Evolutionary conservation across 1,140 invertebrate genomes (phyloP), one percentile per base, ranked within the genome.

Genomic region (Eriosoma lanigerum): DNA sequence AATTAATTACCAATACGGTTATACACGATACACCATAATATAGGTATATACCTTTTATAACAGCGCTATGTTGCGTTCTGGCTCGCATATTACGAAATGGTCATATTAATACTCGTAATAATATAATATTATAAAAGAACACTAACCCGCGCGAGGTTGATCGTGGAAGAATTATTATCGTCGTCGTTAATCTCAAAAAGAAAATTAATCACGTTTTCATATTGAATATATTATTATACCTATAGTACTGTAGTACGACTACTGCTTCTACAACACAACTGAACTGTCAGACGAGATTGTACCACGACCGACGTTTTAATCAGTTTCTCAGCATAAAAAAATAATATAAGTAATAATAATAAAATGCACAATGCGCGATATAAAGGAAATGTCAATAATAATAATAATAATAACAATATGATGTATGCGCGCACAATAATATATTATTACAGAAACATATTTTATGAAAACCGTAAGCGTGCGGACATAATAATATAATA

Each of bases 101-200:
- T 4, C 8, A 38, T 38, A 8, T 3, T 8, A 4, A 38, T 38
- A 38, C 32, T 4, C 8, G 32, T 38, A 38, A 4, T 38, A 4
- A 38, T 38, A 38, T 38, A 38, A 4, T 38, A 38, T 38, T 38
- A 64, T 60, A 17, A 26, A 60, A 60, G 60, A 64, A 64, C 19
- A 38, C 17, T n/a, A 64, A 19, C 29, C 0, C 17, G 19, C 60
- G 12, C 17, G 8, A 19, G 19, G 29, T 64, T 38, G 60, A 19
- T 64, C 60, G 60, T 38, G 60, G 19, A 64, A 64, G 29, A 64
- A 64, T 19, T 62, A 32, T 64, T 64, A 64, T 64, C 60, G 60
- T n/a, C 29, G 29, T 64, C 60, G 60, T 64, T 64, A n/a, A 64
- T 64, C 60, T 64, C 29, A 17, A 9, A 9, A 64, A 64, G 19